Conservation (phyloP, 2,113 vertebrate species). For the Phyllostomus hastatus region DNA sequence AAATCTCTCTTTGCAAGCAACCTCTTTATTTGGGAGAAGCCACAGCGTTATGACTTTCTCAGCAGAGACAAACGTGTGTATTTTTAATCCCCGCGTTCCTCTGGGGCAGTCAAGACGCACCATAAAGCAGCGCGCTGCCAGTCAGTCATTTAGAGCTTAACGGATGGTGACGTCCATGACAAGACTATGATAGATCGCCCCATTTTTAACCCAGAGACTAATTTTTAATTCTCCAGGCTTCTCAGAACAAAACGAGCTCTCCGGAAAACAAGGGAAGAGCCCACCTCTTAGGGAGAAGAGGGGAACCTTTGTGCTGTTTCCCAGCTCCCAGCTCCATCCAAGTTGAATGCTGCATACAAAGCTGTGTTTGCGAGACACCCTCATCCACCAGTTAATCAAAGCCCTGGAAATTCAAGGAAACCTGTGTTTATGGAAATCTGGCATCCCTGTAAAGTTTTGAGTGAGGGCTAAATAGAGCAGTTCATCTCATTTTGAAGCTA, state of each 20-base stretch:
- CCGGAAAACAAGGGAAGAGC: constrained; percentile 72
- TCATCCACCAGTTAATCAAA: constrained; percentile 86
- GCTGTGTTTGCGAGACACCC: constrained; percentile 82
- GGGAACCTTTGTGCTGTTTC: constrained; percentile 49
- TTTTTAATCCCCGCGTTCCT: constrained; percentile 70
- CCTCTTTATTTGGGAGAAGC: constrained; percentile 62
- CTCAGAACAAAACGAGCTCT: constrained; percentile 71
- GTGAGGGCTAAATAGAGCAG: constrained; percentile 89
- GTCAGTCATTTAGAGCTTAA: constrained; percentile 78
- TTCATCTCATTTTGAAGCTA: constrained; percentile 90
- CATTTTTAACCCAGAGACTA: constrained; percentile 72
- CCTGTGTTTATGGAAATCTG: constrained; percentile 88
- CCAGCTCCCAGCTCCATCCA: constrained; percentile 67
- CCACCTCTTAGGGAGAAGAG: constrained; percentile 66
- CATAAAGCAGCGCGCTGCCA: constrained; percentile 74
- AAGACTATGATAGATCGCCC: constrained; percentile 71
- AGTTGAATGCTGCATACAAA: constrained; percentile 79
- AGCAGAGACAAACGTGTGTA: constrained; percentile 60
- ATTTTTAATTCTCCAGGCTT: constrained; percentile 76
- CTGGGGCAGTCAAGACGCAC: constrained; percentile 66
- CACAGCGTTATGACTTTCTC: constrained; percentile 61
- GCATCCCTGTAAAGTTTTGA: constrained; percentile 87
- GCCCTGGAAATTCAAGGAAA: constrained; percentile 86
- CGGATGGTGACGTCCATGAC: constrained; percentile 66
- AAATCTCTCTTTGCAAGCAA: constrained; percentile 55